Conservation (phyloP, 2,113 vertebrate genomes). For the Syngnathoides biaculeatus region DNA sequence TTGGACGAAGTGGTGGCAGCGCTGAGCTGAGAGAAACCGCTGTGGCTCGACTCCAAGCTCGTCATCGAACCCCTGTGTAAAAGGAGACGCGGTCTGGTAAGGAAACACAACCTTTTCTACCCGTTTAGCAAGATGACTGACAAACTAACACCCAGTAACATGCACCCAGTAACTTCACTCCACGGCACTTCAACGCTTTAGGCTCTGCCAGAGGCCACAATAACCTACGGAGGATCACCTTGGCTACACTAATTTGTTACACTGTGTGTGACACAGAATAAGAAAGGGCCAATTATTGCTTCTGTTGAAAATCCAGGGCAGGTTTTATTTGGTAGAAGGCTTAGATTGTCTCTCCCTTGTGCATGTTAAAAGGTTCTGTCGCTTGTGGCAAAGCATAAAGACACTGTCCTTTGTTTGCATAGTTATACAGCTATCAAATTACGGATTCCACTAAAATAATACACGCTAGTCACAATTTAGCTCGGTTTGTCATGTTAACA, state of each 20-base stretch:
- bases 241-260: no score
- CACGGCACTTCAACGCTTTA: not conserved
- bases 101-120: not conserved
- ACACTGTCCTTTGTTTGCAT: not conserved
- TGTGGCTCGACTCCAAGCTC: constrained; percentile 97
- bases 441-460: not conserved
- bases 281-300: not conserved
- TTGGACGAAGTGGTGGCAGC: constrained; percentile 90
- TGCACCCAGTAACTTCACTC: constrained; percentile 28
- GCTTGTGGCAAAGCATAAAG: constrained; percentile 9
- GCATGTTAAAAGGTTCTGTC: not conserved
- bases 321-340: not conserved
- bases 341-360: not conserved
- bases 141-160: constrained; percentile 28
- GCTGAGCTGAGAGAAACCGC: constrained; percentile 96
- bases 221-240: not conserved
- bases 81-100: constrained; percentile 9
- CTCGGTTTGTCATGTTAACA: not conserved
- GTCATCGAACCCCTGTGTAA: constrained; percentile 94
- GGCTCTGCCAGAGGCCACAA: not conserved
- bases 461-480: not conserved
- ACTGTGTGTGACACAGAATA: not conserved
- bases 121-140: not conserved
- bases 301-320: not conserved
- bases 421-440: not conserved